phyloP scores from a whole-genome alignment of 1,140 invertebrate genomes.

The Aphelenchoides fujianensis region DNA sequence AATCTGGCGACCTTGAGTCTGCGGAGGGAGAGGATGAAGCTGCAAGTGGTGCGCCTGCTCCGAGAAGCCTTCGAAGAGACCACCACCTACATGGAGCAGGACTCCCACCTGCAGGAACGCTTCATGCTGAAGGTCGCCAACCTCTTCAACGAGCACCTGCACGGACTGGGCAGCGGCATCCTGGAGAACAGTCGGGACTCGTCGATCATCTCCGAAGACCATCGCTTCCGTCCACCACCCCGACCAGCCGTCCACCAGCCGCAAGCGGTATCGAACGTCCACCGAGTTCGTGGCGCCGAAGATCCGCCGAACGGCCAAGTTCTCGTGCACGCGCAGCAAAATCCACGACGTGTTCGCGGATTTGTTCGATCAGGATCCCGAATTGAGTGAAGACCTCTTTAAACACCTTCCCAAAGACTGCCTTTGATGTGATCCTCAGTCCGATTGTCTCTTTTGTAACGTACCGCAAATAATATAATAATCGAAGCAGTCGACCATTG shows the following conservation, averaged over 20 bases:
- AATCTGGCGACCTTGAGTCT: slow-evolving; percentile 11
- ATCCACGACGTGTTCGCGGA: slow-evolving; percentile 9
- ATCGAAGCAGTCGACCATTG: no score
- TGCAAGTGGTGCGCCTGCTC: neutral
- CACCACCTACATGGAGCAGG: neutral
- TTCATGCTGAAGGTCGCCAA: neutral
- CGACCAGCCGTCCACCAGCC: neutral
- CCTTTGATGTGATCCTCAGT: no score
- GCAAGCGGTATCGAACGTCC: neutral
- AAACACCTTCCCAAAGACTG: slow-evolving; percentile 2
- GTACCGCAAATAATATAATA: no score
- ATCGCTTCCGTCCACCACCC: neutral
- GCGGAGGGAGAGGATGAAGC: slow-evolving; percentile 8
- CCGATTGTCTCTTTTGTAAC: no score
- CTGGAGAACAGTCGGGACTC: neutral
- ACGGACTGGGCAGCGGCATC: neutral
- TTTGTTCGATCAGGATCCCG: neutral
- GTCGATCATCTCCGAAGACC: neutral
- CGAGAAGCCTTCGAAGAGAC: slow-evolving; percentile 12
- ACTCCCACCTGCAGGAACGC: neutral
- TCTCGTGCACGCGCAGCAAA: neutral
- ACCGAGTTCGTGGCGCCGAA: neutral
- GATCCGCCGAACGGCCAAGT: neutral
- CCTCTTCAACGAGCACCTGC: neutral
- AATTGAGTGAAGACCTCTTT: neutral